Evolutionary conservation across 1,140 invertebrate genomes (phyloP).

Genomic region (Andricus grossulariae): DNA sequence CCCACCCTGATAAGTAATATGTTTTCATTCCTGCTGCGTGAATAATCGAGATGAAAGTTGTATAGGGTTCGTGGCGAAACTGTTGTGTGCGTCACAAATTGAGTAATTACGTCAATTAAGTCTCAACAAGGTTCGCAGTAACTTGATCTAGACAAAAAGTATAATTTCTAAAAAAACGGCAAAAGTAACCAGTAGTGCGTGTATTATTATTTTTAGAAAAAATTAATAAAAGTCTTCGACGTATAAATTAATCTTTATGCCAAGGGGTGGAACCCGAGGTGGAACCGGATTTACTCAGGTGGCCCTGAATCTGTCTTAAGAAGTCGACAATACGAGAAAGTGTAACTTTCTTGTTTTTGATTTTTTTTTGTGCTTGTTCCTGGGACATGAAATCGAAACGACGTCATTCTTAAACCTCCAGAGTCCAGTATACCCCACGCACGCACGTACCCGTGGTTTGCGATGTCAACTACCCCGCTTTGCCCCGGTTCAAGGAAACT

Average conservation of each 20-base stretch:
- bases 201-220: no score
- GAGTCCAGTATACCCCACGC: not conserved
- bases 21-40: not conserved
- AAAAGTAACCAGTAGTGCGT: no score
- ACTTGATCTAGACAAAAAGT: not conserved
- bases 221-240: no score
- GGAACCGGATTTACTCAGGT: no score
- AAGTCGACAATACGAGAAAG: no score
- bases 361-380: not conserved
- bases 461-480: conserved; percentile 31
- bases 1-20: no score
- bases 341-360: not conserved
- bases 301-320: no score
- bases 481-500: conserved; percentile 51
- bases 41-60: not conserved
- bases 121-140: conserved; percentile 19
- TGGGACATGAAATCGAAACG: not conserved
- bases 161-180: conserved; percentile 14
- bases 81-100: conserved; percentile 41
- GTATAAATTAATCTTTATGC: no score
- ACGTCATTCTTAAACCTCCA: not conserved
- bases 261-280: no score
- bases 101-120: conserved; percentile 50
- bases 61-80: not conserved
- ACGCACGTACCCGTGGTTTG: conserved; percentile 9